Evolutionary conservation across 2,113 vertebrate species (phyloP).

Genomic region (Erythrolamprus reginae): DNA sequence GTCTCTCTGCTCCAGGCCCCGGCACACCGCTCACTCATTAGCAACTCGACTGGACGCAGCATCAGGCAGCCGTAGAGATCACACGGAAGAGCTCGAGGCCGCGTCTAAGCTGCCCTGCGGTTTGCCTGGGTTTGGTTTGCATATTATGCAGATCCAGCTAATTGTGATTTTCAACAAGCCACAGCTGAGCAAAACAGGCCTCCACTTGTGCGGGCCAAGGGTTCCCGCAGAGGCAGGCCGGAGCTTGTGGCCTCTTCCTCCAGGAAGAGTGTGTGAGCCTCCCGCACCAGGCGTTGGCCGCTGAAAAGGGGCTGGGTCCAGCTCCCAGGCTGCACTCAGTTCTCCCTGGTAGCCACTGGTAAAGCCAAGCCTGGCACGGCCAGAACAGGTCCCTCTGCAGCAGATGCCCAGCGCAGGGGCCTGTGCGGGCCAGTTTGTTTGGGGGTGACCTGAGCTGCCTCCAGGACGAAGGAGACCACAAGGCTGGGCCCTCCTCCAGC

Average conservation of each 20-base stretch:
- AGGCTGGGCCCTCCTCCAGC: not conserved
- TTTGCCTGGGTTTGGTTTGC: not conserved
- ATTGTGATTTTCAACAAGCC: not conserved
- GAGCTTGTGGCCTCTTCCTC: not conserved
- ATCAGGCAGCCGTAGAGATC: not conserved
- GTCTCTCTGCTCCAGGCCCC: not conserved
- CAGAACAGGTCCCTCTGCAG: not conserved
- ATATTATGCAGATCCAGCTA: not conserved
- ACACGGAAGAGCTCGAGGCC: not conserved
- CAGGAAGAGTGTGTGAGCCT: not conserved
- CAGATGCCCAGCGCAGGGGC: not conserved
- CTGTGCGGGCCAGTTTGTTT: not conserved
- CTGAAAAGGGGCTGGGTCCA: not conserved
- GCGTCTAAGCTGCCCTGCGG: not conserved
- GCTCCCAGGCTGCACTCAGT: not conserved
- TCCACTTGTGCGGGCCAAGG: not conserved
- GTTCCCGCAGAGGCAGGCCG: not conserved
- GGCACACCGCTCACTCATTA: too few species aligned
- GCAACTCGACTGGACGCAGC: not conserved
- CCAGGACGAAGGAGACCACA: not conserved
- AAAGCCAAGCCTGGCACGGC: not conserved
- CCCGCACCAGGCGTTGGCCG: not conserved
- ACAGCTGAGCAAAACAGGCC: not conserved
- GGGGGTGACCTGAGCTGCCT: not conserved
- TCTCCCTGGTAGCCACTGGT: not conserved